Conservation (phyloP, 2,888 invertebrate genomes). For the Stenolophus ochropezus region DNA sequence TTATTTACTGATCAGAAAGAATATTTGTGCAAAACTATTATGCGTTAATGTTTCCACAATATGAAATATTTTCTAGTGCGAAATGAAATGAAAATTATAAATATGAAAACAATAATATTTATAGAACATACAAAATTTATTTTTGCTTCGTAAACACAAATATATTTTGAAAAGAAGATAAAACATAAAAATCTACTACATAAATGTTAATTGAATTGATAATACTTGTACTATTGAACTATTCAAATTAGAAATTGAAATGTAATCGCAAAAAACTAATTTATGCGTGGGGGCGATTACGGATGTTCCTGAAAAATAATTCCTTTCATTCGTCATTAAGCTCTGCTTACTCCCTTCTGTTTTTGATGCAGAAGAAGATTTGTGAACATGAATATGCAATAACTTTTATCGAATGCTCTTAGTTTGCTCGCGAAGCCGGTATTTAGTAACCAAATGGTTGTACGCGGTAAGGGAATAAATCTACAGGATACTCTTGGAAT, state of each 20-base stretch:
- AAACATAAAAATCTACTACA: neutral
- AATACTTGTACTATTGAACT: no score
- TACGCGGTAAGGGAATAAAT: constrained; percentile 35
- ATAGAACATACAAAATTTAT: no score
- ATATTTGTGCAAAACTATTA: neutral
- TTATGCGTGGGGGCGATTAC: no score
- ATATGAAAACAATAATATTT: neutral
- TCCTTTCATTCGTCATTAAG: neutral
- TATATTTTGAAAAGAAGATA: no score
- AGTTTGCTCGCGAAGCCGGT: constrained; percentile 7
- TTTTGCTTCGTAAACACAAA: no score
- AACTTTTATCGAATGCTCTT: constrained; percentile 47
- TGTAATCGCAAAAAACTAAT: neutral
- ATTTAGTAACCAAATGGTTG: constrained; percentile 44
- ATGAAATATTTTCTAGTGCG: neutral
- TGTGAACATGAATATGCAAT: constrained; percentile 56
- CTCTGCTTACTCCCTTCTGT: neutral
- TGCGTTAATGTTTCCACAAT: neutral
- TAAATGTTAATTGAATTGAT: no score
- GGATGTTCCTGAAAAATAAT: neutral
- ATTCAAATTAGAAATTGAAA: no score
- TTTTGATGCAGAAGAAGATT: constrained; percentile 31
- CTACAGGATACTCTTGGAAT: constrained; percentile 18
- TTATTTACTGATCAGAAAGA: neutral
- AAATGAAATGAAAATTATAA: neutral